These are phyloP conservation scores for Platycnemis pennipes DNA, from an alignment of 2,888 invertebrate species.

Conservation along the genomic window DNA sequence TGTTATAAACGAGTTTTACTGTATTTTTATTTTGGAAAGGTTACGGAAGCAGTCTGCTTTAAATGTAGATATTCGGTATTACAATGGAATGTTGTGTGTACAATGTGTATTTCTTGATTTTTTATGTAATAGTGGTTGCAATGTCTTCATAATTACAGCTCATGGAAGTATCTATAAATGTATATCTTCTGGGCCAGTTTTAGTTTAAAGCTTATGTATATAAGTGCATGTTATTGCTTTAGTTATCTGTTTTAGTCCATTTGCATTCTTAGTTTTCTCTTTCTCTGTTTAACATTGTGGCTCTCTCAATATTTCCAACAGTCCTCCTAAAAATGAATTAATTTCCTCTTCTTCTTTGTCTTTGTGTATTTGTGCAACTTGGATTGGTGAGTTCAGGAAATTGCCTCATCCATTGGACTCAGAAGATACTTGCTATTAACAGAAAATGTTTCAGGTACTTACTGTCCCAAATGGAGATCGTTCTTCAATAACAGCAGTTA, in stretches of 20 bases:
- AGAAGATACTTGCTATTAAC: constrained; percentile 78
- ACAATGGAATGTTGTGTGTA: not conserved
- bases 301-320: constrained; percentile 34
- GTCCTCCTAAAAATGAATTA: constrained; percentile 68
- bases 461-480: constrained; percentile 69
- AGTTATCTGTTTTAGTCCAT: constrained; percentile 16
- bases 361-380: constrained; percentile 76
- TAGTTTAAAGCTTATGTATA: not conserved
- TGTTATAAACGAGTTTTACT: too few relatives aligned
- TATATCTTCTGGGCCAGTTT: constrained; percentile 21
- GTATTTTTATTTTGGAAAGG: not conserved
- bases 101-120: constrained; percentile 37
- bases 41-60: not conserved
- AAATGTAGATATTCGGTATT: constrained; percentile 28
- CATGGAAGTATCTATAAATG: constrained; percentile 72
- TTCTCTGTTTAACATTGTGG: constrained; percentile 1
- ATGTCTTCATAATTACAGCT: constrained; percentile 67
- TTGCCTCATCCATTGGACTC: constrained; percentile 78
- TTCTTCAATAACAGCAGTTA: constrained; percentile 51
- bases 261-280: constrained; percentile 21
- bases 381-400: constrained; percentile 78
- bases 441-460: constrained; percentile 78
- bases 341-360: constrained; percentile 73
- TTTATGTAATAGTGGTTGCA: not conserved
- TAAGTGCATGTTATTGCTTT: not conserved